Evolutionary conservation across 1,140 invertebrate genomes (phyloP).

Genomic region (Hylaeus anthracinus): DNA sequence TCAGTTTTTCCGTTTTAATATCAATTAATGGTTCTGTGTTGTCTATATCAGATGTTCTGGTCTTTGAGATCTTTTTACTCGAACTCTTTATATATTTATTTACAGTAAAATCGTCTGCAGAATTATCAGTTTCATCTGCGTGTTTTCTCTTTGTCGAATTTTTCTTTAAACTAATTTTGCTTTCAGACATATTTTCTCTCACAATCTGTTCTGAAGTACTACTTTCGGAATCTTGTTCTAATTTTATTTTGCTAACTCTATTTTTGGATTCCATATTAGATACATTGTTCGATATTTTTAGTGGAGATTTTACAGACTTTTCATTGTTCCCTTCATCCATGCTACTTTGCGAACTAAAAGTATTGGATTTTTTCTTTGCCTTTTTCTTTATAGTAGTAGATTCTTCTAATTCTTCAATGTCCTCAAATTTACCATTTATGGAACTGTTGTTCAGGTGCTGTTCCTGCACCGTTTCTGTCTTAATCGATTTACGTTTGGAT

Average conservation of each 20-base stretch:
- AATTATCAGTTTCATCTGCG: conserved; percentile 2
- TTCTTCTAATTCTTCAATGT: conserved; percentile 16
- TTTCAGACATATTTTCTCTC: not conserved
- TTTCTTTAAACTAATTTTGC: not conserved
- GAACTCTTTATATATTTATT: not conserved
- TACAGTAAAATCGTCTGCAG: not conserved
- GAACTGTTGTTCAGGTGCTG: not conserved
- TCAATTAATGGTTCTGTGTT: not conserved
- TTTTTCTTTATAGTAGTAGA: not conserved
- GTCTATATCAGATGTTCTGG: not conserved
- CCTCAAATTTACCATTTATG: not conserved
- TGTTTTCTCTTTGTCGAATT: not conserved
- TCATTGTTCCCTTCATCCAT: conserved; percentile 11
- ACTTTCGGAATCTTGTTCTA: not conserved
- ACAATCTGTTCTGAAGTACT: not conserved
- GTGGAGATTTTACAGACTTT: not conserved
- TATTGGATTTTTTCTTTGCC: not conserved
- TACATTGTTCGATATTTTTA: not conserved
- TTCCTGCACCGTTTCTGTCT: not conserved
- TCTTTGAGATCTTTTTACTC: not conserved
- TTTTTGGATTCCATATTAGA: not conserved
- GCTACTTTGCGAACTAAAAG: conserved; percentile 5
- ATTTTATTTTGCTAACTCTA: not conserved
- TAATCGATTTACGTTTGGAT: not conserved
- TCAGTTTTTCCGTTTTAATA: conserved; percentile 10